Percentiles rank a stretch among this genome's conserved stretches.
Conservation (phyloP, 1,140 invertebrate species). For the Meloidogyne hapla region DNA sequence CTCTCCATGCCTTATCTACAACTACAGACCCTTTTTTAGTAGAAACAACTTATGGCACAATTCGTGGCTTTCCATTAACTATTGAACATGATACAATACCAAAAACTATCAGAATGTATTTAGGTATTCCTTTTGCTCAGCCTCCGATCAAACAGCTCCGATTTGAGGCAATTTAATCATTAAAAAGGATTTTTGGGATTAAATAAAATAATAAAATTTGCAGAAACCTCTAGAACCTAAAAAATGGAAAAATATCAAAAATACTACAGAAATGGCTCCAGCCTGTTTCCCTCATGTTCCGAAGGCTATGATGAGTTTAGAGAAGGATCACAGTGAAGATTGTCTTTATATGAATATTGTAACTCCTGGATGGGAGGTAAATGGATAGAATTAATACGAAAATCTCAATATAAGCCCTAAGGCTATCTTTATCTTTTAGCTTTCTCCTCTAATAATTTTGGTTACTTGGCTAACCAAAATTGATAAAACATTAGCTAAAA, state of each 20-base stretch:
- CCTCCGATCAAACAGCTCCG: slow-evolving; percentile 23
- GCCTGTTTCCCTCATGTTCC: slow-evolving; percentile 7
- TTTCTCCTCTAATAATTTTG: no score
- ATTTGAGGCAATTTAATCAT: slow-evolving; percentile 22
- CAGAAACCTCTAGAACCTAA: slow-evolving; percentile 17
- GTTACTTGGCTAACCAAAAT: no score
- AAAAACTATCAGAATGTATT: slow-evolving; percentile 6
- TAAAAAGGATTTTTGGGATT: not conserved
- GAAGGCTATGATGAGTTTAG: not conserved
- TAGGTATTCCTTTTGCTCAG: slow-evolving; percentile 32
- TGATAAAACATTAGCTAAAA: no score
- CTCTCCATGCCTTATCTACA: not conserved
- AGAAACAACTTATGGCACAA: not conserved
- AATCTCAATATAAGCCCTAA: no score
- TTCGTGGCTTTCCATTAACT: slow-evolving; percentile 6
- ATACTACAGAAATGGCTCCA: slow-evolving; percentile 4
- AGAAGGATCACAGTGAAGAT: slow-evolving; percentile 33
- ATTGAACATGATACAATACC: not conserved
- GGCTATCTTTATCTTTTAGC: no score
- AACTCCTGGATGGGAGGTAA: slow-evolving; percentile 11
- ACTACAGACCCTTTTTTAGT: not conserved
- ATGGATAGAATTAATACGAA: no score
- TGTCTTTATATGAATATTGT: slow-evolving; percentile 48
- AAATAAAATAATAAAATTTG: not conserved
- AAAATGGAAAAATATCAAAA: not conserved